phyloP scores from a whole-genome alignment of 2,113 vertebrate genomes.

The Clinocottus analis region DNA sequence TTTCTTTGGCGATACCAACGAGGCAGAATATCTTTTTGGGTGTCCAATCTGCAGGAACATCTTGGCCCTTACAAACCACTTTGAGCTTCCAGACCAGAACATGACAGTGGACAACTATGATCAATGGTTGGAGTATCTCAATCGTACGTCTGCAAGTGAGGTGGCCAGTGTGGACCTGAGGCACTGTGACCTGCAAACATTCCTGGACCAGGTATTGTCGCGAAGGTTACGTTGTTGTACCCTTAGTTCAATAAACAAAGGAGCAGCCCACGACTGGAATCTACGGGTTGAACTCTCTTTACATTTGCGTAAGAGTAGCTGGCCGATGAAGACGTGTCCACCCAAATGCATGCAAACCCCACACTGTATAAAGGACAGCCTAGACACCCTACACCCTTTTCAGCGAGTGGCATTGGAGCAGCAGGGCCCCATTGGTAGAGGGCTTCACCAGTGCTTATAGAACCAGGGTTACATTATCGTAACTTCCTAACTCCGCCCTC shows the following conservation, averaged over 20 bases:
- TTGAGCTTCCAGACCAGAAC: constrained; percentile 86
- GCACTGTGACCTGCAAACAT: constrained; percentile 84
- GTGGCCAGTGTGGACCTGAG: constrained; percentile 78
- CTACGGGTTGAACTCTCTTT: background rate
- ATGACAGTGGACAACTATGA: constrained; percentile 84
- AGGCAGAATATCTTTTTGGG: background rate
- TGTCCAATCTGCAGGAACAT: constrained; percentile 86
- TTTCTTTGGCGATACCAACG: background rate
- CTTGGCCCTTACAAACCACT: constrained; percentile 85
- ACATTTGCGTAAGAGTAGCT: too few species aligned
- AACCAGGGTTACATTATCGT: too few species aligned
- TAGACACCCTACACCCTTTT: too few species aligned
- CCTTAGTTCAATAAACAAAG: background rate
- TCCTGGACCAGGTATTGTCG: constrained; percentile 88
- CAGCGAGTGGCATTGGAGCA: too few species aligned
- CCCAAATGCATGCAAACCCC: too few species aligned
- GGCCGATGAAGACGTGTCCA: too few species aligned
- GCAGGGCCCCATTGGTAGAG: too few species aligned
- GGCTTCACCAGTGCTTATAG: too few species aligned
- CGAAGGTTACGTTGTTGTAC: background rate
- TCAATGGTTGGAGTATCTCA: constrained; percentile 76
- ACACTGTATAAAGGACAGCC: too few species aligned
- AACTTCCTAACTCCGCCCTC: too few species aligned
- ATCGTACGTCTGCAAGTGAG: constrained; percentile 63
- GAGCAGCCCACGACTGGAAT: background rate